Conservation (phyloP, 1,140 invertebrate genomes). For the Dendrolimus punctatus region DNA sequence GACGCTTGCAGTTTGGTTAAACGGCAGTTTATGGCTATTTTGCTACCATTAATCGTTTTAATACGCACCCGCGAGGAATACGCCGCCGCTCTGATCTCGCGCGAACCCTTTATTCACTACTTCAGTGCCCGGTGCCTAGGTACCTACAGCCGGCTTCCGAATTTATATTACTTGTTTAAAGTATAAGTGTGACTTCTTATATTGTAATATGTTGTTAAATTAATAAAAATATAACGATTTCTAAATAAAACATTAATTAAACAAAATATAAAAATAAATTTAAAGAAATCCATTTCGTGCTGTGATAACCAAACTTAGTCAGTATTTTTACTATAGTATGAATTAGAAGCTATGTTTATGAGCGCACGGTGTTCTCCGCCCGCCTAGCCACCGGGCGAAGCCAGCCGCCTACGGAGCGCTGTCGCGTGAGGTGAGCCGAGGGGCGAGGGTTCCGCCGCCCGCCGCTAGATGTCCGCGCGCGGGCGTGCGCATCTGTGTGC, state of each 20-base stretch:
- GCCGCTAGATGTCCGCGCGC: slow-evolving; percentile 45
- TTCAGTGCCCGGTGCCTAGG: no score
- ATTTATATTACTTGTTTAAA: no score
- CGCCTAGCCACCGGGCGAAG: slow-evolving; percentile 11
- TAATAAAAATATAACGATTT: no score
- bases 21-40: slow-evolving; percentile 70
- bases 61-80: slow-evolving; percentile 44
- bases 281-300: no score
- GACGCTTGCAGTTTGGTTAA: slow-evolving; percentile 71
- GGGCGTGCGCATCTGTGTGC: slow-evolving; percentile 49
- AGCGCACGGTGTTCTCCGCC: slow-evolving; percentile 16
- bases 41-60: slow-evolving; percentile 70
- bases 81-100: slow-evolving; percentile 22
- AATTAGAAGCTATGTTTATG: background rate
- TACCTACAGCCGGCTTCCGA: no score
- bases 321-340: no score
- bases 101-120: slow-evolving; percentile 35
- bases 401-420: slow-evolving; percentile 30
- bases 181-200: no score
- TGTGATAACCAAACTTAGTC: no score
- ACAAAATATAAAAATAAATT: no score
- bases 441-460: slow-evolving; percentile 39
- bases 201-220: no score
- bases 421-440: slow-evolving; percentile 15
- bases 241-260: no score